These are phyloP conservation scores for Lophochroa leadbeateri DNA, from an alignment of 2,113 vertebrate species.

Conservation along the genomic window DNA sequence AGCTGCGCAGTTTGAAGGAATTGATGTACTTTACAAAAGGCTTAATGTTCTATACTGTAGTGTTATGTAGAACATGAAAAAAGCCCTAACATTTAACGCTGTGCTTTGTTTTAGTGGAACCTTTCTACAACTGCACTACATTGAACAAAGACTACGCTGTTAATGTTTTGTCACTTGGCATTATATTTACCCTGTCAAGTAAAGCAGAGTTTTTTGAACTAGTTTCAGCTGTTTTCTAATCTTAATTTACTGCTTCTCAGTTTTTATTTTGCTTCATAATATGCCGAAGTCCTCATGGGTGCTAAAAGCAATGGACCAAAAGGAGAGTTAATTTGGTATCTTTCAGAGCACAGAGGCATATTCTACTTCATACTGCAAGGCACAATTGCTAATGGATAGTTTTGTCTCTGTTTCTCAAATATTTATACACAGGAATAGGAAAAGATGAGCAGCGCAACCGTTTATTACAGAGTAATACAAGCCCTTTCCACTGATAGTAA, in stretches of 20 bases:
- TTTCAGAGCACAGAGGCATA: neutral
- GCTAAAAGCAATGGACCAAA: neutral
- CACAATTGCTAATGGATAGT: neutral
- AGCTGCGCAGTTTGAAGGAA: neutral
- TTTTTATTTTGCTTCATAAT: neutral
- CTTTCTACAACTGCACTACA: neutral
- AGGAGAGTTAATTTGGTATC: neutral
- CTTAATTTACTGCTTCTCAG: neutral
- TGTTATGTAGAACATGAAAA: neutral
- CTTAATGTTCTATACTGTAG: neutral
- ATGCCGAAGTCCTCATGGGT: neutral
- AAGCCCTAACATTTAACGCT: neutral
- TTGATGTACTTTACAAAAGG: neutral
- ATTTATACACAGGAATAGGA: neutral
- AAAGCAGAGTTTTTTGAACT: neutral
- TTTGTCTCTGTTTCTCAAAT: neutral
- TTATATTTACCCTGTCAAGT: constrained; percentile 8
- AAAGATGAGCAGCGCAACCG: neutral
- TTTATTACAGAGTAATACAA: neutral
- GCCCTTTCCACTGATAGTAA: neutral
- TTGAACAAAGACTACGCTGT: neutral
- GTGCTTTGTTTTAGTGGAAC: neutral
- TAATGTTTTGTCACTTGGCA: neutral
- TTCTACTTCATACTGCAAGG: neutral
- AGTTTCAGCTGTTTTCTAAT: neutral